Percentiles rank a stretch among this genome's conserved stretches.
phyloP scores from a whole-genome alignment of 2,113 vertebrate species.

The Hylia prasina region DNA sequence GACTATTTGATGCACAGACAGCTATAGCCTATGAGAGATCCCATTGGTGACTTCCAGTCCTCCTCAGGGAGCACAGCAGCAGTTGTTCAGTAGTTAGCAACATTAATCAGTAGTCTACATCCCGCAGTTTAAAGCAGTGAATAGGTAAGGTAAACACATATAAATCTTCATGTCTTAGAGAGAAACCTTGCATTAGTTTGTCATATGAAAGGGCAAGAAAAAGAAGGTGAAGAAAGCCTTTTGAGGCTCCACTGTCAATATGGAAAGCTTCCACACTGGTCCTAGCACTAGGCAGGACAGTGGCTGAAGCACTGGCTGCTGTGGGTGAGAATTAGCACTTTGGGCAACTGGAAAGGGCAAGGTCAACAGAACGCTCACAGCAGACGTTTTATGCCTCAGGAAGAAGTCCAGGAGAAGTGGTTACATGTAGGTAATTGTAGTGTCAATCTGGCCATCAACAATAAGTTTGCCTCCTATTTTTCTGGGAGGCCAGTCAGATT shows the following conservation, averaged over 20 bases:
- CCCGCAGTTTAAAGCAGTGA: neutral
- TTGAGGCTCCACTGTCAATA: neutral
- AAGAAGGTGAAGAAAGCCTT: neutral
- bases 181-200: neutral
- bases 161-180: neutral
- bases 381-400: neutral
- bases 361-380: neutral
- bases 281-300: neutral
- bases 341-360: neutral
- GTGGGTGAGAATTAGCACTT: neutral
- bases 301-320: neutral
- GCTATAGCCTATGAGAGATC: neutral
- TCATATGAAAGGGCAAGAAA: neutral
- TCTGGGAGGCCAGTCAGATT: neutral
- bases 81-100: neutral
- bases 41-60: neutral
- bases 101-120: neutral
- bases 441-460: neutral
- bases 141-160: neutral
- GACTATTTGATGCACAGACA: neutral
- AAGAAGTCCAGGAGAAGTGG: neutral
- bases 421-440: neutral
- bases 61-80: neutral
- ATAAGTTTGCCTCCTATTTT: neutral
- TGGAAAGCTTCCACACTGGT: neutral